phyloP scores from a whole-genome alignment of 92 coral and sea anemone genomes.

The Epizoanthus illoricatus region DNA sequence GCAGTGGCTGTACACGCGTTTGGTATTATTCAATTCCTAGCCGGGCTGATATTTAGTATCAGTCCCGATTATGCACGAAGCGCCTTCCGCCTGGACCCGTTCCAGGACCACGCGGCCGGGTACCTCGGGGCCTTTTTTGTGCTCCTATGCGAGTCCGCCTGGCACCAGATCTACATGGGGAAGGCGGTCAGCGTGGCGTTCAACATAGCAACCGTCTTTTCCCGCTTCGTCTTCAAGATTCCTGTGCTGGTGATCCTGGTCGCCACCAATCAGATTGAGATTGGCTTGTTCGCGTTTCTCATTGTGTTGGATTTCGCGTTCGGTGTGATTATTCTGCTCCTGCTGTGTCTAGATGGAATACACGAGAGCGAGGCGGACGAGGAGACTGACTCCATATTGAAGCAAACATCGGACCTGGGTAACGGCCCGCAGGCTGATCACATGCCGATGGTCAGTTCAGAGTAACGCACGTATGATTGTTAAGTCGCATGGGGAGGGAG shows the following conservation, averaged over 20 bases:
- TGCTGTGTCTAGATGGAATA: constrained; percentile 11
- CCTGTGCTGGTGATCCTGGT: constrained; percentile 25
- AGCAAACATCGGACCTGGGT: too few relatives aligned
- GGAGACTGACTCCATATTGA: too few relatives aligned
- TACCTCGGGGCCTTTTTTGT: constrained; percentile 40
- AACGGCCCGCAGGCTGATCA: too few relatives aligned
- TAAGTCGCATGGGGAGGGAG: too few relatives aligned
- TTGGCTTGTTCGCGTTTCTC: constrained; percentile 29
- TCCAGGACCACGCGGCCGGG: constrained; percentile 36
- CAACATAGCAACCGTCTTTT: constrained; percentile 21
- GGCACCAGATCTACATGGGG: constrained; percentile 51
- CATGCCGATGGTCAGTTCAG: too few relatives aligned
- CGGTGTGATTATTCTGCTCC: constrained; percentile 13
- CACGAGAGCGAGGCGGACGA: constrained; percentile 12
- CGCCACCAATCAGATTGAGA: constrained; percentile 21
- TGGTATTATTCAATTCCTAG: constrained; percentile 27
- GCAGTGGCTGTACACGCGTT: constrained; percentile 38
- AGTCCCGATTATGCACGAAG: not conserved
- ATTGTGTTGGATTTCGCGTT: constrained; percentile 19
- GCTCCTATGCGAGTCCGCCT: constrained; percentile 31
- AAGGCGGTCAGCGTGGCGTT: constrained; percentile 29
- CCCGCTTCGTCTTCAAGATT: constrained; percentile 32
- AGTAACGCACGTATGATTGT: too few relatives aligned
- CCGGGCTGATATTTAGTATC: constrained; percentile 19
- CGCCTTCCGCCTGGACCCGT: constrained; percentile 23